A percentile compares a stretch with the other conserved stretches of the same genome.
These are phyloP conservation scores for Pseudomyrmex concolor DNA, from an alignment of 1,140 invertebrate genomes.

Conservation along the genomic window DNA sequence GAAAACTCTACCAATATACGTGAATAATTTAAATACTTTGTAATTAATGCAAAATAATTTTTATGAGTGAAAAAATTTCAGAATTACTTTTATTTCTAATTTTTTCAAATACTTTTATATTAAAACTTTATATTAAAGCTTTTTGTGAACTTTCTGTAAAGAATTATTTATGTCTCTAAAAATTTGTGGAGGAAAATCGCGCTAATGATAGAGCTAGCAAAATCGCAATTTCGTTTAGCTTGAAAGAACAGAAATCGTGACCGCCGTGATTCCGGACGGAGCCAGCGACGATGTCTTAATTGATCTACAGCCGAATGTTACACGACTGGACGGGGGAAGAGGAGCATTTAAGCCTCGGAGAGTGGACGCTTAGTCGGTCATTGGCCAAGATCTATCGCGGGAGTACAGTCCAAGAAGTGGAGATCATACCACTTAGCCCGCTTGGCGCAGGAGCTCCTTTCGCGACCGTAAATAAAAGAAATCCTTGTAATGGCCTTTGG, in stretches of 20 bases:
- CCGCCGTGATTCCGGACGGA: constrained; percentile 28
- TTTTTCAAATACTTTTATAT: not conserved
- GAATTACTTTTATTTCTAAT: not conserved
- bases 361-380: constrained; percentile 78
- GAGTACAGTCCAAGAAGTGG: constrained; percentile 72
- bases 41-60: not conserved
- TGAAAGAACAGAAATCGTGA: constrained; percentile 14
- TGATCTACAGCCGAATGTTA: constrained; percentile 84
- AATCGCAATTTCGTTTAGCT: not conserved
- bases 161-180: not conserved
- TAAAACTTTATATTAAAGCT: not conserved
- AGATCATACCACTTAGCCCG: constrained; percentile 80
- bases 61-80: not conserved
- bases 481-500: constrained; percentile 84
- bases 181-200: not conserved
- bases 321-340: constrained; percentile 66
- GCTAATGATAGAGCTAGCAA: constrained; percentile 8
- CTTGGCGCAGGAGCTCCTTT: constrained; percentile 73
- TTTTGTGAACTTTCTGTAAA: not conserved
- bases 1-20: no score
- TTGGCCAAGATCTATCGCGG: constrained; percentile 77
- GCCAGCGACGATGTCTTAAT: constrained; percentile 73
- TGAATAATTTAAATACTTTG: not conserved
- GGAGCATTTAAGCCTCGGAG: constrained; percentile 68
- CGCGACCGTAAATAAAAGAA: constrained; percentile 85